Evolutionary conservation across 1,140 invertebrate genomes (phyloP).

Genomic region (Drosophila dunni): DNA sequence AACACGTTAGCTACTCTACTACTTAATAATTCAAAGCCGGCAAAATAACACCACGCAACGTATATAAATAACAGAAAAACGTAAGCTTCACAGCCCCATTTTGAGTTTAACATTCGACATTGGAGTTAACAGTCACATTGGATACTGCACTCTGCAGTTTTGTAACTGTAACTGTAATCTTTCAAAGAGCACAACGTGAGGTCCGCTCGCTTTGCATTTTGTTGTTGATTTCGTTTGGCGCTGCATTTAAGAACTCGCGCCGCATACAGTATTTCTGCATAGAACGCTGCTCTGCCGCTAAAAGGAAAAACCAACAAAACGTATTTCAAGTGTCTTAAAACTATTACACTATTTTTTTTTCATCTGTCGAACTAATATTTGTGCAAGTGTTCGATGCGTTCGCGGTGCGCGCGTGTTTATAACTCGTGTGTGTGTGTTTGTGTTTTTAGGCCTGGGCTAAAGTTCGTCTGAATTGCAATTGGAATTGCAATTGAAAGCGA

Average conservation of each 20-base stretch:
- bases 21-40: too few relatives aligned
- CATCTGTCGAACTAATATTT: conserved; percentile 58
- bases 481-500: conserved; percentile 72
- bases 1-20: too few relatives aligned
- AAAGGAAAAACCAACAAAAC: background rate
- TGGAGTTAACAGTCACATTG: background rate
- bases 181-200: conserved; percentile 41
- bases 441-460: conserved; percentile 52
- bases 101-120: too few relatives aligned
- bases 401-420: conserved; percentile 40
- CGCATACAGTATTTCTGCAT: conserved; percentile 43
- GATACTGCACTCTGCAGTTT: conserved; percentile 27
- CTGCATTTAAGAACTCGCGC: conserved; percentile 37
- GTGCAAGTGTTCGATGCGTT: conserved; percentile 60
- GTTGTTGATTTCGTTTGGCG: conserved; percentile 55
- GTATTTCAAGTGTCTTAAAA: conserved; percentile 25
- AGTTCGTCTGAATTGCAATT: conserved; percentile 50
- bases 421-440: conserved; percentile 19
- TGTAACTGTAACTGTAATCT: conserved; percentile 26
- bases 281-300: conserved; percentile 23
- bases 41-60: too few relatives aligned
- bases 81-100: too few relatives aligned
- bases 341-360: conserved; percentile 16
- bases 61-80: too few relatives aligned
- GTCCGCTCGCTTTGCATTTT: conserved; percentile 35